phyloP scores from a whole-genome alignment of 1,140 invertebrate species.

The Tetramorium parvispinum region DNA sequence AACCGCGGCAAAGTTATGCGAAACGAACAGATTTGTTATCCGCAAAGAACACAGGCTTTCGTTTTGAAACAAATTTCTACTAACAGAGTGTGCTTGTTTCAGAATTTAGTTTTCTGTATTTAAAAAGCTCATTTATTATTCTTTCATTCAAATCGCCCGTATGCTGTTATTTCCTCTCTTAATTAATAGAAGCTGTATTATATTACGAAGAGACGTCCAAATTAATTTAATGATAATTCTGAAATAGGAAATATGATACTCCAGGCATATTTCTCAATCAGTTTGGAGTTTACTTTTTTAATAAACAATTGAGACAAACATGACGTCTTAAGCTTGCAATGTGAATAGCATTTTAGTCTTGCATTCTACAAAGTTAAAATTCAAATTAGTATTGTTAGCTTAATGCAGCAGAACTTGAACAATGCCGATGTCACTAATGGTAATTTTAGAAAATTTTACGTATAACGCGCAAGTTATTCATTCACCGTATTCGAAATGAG shows the following conservation, averaged over 20 bases:
- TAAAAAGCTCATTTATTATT: background rate
- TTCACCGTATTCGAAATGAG: background rate
- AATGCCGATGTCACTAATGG: constrained; percentile 22
- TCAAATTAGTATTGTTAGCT: background rate
- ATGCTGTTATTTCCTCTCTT: background rate
- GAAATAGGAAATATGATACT: background rate
- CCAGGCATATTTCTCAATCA: background rate
- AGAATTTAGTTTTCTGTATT: background rate
- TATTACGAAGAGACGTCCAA: background rate
- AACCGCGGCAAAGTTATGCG: constrained; percentile 46
- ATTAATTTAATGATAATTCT: background rate
- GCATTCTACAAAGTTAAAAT: background rate
- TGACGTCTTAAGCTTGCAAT: too few relatives aligned
- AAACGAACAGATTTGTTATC: constrained; percentile 51
- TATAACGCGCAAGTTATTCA: constrained; percentile 22
- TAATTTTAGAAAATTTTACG: constrained; percentile 4
- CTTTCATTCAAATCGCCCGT: background rate
- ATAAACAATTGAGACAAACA: background rate
- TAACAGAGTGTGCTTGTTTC: background rate
- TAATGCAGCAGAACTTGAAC: background rate
- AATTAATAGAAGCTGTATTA: background rate
- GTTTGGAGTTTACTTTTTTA: background rate
- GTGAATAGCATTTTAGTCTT: background rate
- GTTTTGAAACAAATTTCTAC: background rate
- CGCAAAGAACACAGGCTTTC: constrained; percentile 26